Base-by-base conservation (phyloP, 2,113 vertebrate species). In the Aspiorhynchus laticeps region DNA sequence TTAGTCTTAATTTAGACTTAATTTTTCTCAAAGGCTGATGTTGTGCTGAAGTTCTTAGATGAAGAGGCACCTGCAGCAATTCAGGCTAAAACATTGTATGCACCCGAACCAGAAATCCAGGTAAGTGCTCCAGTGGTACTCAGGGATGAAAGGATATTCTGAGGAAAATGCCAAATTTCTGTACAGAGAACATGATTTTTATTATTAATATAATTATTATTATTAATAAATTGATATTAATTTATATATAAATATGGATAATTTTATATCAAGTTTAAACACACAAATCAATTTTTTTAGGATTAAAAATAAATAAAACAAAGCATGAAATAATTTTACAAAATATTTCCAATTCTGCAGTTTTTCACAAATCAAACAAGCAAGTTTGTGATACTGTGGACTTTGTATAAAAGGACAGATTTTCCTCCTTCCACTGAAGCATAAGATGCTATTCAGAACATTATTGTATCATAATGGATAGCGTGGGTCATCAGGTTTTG, bases 101-200 rank as follows among this genome's bases (percentile, higher is more conserved):
- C 96, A 63, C 97, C 98, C 74, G 99, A 99, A 91, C 98, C 97
- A 87, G 98, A 99, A 93, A 99, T 99, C 86, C 95, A 98, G 97
- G 98, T 99, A 90, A 46, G 48, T 1, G 21, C 11, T 24, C 26
- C 5, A 11, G 2, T 69, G 69, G 7, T 59, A 24, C 53, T 59
- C 53, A 3, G 7, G 19, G 19, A 59, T 0, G 7, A 8, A 2
- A 59, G 21, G 19, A 59, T 59, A 59, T 59, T 59, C 19, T 59
- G 53, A 59, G 2, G 2, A 59, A 59, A 59, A 59, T 24, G 53
- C 5, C 53, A 59, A 24, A 59, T 59, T 59, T 59, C 53, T 24
- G 19, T 8, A 24, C 21, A 24, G 53, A 21, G 6, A 56, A 56
- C 53, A 51, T 51, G 14, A 51, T 6, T 51, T 1, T 51, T 14